phyloP scores from a whole-genome alignment of 2,797 vertebrate genomes.

The Falco concolor region DNA sequence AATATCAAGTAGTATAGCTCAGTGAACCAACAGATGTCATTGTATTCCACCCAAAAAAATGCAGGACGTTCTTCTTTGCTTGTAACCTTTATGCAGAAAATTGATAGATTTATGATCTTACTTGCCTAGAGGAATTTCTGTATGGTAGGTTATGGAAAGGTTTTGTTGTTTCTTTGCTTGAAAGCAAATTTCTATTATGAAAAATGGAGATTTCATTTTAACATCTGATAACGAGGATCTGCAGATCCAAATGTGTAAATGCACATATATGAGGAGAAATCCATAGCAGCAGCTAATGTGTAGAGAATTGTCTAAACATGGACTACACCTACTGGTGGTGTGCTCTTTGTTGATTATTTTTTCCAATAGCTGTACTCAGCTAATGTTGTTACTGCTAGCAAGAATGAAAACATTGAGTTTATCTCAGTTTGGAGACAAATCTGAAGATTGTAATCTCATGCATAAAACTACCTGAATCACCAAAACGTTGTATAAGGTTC shows the following conservation, averaged over 20 bases:
- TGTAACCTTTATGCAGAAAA: not conserved
- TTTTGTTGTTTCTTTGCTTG: not conserved
- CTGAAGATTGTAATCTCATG: not conserved
- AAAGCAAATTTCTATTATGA: not conserved
- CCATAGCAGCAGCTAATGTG: not conserved
- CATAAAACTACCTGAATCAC: not conserved
- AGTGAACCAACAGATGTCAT: not conserved
- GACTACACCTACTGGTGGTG: not conserved
- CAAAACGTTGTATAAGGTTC: not conserved
- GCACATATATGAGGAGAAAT: not conserved
- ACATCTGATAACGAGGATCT: not conserved
- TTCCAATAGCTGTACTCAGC: not conserved
- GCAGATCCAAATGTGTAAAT: not conserved
- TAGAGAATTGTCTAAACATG: not conserved
- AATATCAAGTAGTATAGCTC: not conserved
- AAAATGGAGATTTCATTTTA: not conserved
- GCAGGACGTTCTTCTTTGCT: not conserved
- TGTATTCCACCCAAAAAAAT: not conserved
- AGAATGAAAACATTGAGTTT: not conserved
- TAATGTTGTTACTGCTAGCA: not conserved
- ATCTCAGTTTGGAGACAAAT: not conserved
- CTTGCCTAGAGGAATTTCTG: not conserved
- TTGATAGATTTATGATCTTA: not conserved
- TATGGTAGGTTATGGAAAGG: not conserved
- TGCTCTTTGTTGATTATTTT: not conserved